Base-by-base conservation (phyloP, 2,888 invertebrate genomes). In the Blastobasis lacticolella region DNA sequence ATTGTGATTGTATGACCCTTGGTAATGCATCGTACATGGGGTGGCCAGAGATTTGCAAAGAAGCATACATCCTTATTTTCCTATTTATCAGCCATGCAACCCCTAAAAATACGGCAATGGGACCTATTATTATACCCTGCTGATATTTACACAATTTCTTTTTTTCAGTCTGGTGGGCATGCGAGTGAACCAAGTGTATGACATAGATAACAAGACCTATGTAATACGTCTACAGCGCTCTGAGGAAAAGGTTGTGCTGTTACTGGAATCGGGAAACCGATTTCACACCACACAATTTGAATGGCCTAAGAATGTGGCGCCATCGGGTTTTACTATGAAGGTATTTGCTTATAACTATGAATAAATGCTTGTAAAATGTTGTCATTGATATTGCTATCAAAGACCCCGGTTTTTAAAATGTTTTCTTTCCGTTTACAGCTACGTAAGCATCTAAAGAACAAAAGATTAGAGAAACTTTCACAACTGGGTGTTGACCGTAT, bases 291-390 rank as follows among this genome's bases (percentile, higher is more conserved):
- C 99, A 8, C 94, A 91, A 43, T 99, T 97, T 84, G 98, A 99
- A 74, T 99, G 99, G 99, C 98, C 99, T 0, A 99, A 99, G 85
- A 97, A 97, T 90, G 91, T 93, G 44, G 95, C 95, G 5, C 98
- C 97, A 0, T 97, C 97, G 0, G 97, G 97, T 1, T 99, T 99
- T 75, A 95, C 97, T 57, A 99, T 99, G 99, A 99, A 99, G 90
- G 95, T 95, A 75, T 51, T 52, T 52, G 7, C 5, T 46, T 36
- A 8, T 36, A 2, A 42, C 42, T 42, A 8, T 23, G 23, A 23
- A 23, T 23, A 23, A 23, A 3, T 23, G 23, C 2, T 1, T 23
- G 23, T 23, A 23, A 23, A 23, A 23, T 23, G 23, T 23, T 23
- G 23, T 23, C 23, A 23, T 23, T 23, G 23, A 23, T 23, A 3